Percentiles rank a stretch among this genome's conserved stretches.
These are phyloP conservation scores for Phenganax subtilis DNA, from an alignment of 92 coral and sea anemone genomes.

Conservation along the genomic window DNA sequence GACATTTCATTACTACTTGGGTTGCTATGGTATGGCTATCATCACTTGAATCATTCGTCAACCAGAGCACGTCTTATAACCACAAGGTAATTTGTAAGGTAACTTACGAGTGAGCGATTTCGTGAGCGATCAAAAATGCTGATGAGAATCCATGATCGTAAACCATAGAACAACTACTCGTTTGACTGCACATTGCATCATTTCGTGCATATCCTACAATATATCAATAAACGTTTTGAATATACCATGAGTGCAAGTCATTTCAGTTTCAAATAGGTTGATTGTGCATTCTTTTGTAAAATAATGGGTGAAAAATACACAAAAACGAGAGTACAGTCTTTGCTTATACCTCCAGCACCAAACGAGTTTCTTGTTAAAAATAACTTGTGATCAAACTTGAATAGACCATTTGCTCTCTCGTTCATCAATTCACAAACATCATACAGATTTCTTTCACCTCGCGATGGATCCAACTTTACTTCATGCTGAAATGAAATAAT, in stretches of 20 bases:
- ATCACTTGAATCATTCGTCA: too few species aligned
- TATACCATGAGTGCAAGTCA: neutral
- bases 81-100: too few species aligned
- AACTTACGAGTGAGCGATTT: slow-evolving; percentile 91
- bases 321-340: neutral
- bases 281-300: neutral
- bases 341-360: neutral
- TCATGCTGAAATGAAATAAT: slow-evolving; percentile 3
- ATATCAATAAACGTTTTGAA: too few species aligned
- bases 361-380: neutral
- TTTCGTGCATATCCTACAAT: slow-evolving; percentile 65
- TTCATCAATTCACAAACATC: neutral
- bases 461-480: neutral
- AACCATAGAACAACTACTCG: slow-evolving; percentile 72
- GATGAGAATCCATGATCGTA: slow-evolving; percentile 84
- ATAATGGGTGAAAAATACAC: neutral
- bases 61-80: too few species aligned
- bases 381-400: slow-evolving; percentile 18
- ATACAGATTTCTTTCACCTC: neutral
- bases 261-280: neutral
- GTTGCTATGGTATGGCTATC: neutral
- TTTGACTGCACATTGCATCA: slow-evolving; percentile 69
- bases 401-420: neutral
- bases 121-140: slow-evolving; percentile 74
- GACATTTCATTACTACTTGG: neutral